Evolutionary conservation across 2,888 invertebrate genomes (phyloP).

Genomic region (Amphipyra tragopoginis): DNA sequence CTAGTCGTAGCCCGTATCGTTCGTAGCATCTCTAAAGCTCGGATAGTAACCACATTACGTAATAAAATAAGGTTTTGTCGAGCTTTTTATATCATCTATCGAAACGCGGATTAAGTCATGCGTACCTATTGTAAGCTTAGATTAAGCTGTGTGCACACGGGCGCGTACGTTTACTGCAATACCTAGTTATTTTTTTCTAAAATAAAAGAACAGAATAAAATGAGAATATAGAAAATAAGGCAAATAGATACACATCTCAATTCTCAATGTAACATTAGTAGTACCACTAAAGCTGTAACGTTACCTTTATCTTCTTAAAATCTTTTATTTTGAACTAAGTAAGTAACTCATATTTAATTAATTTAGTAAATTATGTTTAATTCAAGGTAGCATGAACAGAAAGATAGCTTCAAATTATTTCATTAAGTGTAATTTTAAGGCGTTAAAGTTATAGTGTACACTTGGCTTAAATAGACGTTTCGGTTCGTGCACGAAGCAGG

Average conservation of each 20-base stretch:
- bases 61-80: constrained; percentile 68
- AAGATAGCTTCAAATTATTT: constrained; percentile 40
- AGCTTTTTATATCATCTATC: constrained; percentile 63
- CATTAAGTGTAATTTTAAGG: constrained; percentile 15
- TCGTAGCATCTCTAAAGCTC: constrained; percentile 35
- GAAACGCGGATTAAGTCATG: constrained; percentile 68
- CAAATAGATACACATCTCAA: neutral
- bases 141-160: constrained; percentile 44
- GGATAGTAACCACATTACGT: constrained; percentile 61
- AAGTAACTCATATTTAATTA: no score
- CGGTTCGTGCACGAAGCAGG: constrained; percentile 72
- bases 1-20: constrained; percentile 30
- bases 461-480: constrained; percentile 62
- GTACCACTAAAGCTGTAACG: neutral
- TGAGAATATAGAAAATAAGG: no score
- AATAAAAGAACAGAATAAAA: no score
- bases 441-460: constrained; percentile 53
- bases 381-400: constrained; percentile 25
- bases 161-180: neutral
- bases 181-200: neutral
- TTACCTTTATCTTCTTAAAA: constrained; percentile 4
- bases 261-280: neutral
- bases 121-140: constrained; percentile 44
- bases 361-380: neutral
- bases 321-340: no score